Evolutionary conservation across 2,888 invertebrate genomes (phyloP), one percentile per base, ranked within the genome.

Genomic region (Tipula unca): DNA sequence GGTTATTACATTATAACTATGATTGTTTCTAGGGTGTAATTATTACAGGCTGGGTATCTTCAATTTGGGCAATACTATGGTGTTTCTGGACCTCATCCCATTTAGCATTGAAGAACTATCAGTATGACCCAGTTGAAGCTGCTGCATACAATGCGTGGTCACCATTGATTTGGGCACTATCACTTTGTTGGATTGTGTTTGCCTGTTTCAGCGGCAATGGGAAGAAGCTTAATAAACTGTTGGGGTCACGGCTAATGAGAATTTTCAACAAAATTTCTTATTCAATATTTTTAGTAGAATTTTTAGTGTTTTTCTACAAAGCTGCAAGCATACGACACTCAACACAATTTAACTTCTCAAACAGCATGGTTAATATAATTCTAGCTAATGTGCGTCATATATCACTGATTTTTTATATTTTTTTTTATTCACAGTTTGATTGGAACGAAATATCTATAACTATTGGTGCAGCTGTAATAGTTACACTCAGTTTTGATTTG

Each of bases 211-310:
- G 91, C 35, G 92, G 92, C 86, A 90, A 91, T 87, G 92, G 91
- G 88, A 92, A 94, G 93, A 88, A 89, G 17, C 87, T 94, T 29
- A 92, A 92, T 36, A 89, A 89, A 84, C 87, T 94, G 5, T 90
- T 94, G 0, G 92, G 93, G 87, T 92, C 92, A 85, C 91, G 93
- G 20, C 92, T 93, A 14, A 88, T 95, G 87, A 89, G 93, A 6
- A 89, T 95, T 86, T 91, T 95, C 87, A 95, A 94, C 87, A 92
- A 93, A 69, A 91, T 95, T 35, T 94, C 94, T 1, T 94, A 94
- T 87, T 93, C 94, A 0, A 90, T 95, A 86, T 95, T 94, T 87
- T 91, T 95, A 39, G 92, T 93, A 39, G 94, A 94, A 89, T 95
- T 94, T 88, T 91, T 93, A 25, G 92, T 95, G 84, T 94, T 94